Evolutionary conservation across 1,140 invertebrate species (phyloP).

Genomic region (Marisa cornuarietis): DNA sequence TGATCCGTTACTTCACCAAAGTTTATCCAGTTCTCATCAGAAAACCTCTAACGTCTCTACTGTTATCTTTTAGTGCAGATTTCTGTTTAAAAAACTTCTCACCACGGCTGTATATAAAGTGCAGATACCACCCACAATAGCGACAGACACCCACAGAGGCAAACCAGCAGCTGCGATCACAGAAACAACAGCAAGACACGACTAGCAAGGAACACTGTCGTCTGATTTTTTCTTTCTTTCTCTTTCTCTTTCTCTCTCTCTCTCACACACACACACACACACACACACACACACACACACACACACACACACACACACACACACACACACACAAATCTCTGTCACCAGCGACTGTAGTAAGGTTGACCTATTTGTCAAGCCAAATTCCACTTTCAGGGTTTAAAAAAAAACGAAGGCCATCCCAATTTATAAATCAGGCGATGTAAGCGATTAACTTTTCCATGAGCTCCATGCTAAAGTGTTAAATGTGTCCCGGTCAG

Average conservation of each 20-base stretch:
- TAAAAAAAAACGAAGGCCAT: too few species aligned
- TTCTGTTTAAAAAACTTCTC: background rate
- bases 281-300: too few species aligned
- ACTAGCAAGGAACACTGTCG: background rate
- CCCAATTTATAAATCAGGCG: too few species aligned
- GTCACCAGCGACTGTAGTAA: too few species aligned
- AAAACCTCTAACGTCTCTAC: background rate
- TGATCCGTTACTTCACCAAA: slow-evolving; percentile 35
- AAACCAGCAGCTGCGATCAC: slow-evolving; percentile 28
- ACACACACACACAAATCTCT: background rate
- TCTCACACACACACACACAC: too few species aligned
- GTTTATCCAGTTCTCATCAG: background rate
- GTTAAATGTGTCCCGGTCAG: too few species aligned
- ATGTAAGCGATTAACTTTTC: too few species aligned
- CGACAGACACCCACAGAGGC: slow-evolving; percentile 38
- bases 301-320: too few species aligned
- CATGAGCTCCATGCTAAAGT: too few species aligned
- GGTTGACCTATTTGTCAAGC: too few species aligned
- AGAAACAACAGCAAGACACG: background rate
- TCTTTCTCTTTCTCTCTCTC: background rate
- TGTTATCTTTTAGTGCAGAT: background rate
- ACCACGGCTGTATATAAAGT: slow-evolving; percentile 36
- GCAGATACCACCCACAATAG: slow-evolving; percentile 33
- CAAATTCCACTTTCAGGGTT: too few species aligned
- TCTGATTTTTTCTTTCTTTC: background rate